These are phyloP conservation scores for Acanthaster planci DNA, from an alignment of 35 echinoderm and acorn worm genomes.

Conservation along the genomic window DNA sequence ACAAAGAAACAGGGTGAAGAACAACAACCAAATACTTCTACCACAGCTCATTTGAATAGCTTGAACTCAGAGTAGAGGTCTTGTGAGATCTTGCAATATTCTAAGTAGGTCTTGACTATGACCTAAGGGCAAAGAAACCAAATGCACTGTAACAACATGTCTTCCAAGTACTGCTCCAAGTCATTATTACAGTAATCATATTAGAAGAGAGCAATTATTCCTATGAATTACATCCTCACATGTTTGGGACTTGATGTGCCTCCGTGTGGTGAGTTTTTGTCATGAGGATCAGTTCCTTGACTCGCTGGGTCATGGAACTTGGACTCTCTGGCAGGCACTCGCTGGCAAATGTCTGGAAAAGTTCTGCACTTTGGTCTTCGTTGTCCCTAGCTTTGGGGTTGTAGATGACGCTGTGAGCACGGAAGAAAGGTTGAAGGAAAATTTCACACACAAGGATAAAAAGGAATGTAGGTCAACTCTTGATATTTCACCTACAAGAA, in stretches of 20 bases:
- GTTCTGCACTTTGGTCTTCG: conserved; percentile 76
- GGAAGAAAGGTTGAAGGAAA: background rate
- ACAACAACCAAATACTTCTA: no score
- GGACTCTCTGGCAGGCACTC: conserved; percentile 40
- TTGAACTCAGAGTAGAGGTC: no score
- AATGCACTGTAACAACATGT: background rate
- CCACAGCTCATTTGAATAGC: no score
- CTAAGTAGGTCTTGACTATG: background rate
- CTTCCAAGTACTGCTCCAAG: background rate
- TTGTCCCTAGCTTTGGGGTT: conserved; percentile 70
- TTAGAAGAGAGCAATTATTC: background rate
- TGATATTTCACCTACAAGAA: no score
- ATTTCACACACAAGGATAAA: background rate
- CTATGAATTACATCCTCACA: background rate
- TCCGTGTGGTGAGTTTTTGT: conserved; percentile 56
- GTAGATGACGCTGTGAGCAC: conserved; percentile 67
- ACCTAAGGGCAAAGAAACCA: background rate
- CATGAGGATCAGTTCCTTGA: conserved; percentile 54
- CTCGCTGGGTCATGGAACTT: conserved; percentile 20
- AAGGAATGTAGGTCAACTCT: no score
- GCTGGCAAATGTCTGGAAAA: conserved; percentile 66
- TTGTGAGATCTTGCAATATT: background rate
- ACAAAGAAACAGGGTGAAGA: no score
- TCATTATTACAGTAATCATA: background rate
- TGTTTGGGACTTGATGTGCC: conserved; percentile 23